These are phyloP conservation scores for Phthorimaea operculella DNA, from an alignment of 1,140 invertebrate species.

Conservation along the genomic window DNA sequence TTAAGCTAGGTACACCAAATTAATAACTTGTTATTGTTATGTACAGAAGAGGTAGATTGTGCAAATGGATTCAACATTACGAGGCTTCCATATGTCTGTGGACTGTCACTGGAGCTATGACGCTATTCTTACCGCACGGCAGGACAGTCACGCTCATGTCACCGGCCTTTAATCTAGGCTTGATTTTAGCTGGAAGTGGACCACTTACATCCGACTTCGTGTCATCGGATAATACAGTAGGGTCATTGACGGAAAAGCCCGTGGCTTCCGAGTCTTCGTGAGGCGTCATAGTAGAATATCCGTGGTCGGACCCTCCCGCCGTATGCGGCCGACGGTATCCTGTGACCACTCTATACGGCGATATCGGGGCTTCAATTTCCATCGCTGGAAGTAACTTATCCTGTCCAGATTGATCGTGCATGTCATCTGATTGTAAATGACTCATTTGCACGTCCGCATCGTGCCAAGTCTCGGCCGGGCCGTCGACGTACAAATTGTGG, in stretches of 20 bases:
- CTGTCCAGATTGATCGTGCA: constrained; percentile 64
- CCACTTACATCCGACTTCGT: constrained; percentile 72
- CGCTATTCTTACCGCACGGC: constrained; percentile 72
- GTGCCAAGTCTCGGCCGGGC: constrained; percentile 63
- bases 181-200: constrained; percentile 70
- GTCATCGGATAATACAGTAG: constrained; percentile 70
- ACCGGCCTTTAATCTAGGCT: constrained; percentile 59
- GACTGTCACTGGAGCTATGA: constrained; percentile 89
- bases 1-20: neutral
- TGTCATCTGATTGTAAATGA: constrained; percentile 56
- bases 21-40: constrained; percentile 20
- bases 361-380: constrained; percentile 77
- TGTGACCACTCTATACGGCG: constrained; percentile 88
- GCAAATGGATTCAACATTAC: constrained; percentile 31
- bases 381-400: constrained; percentile 70
- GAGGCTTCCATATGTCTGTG: constrained; percentile 83
- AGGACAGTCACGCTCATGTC: constrained; percentile 60
- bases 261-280: constrained; percentile 87
- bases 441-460: constrained; percentile 61
- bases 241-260: constrained; percentile 76
- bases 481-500: constrained; percentile 66
- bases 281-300: constrained; percentile 95
- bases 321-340: constrained; percentile 82
- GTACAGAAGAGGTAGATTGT: constrained; percentile 53
- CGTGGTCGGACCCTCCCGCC: constrained; percentile 90